Evolutionary conservation across 2,888 invertebrate genomes (phyloP).

Genomic region (Lochmaea crataegi): DNA sequence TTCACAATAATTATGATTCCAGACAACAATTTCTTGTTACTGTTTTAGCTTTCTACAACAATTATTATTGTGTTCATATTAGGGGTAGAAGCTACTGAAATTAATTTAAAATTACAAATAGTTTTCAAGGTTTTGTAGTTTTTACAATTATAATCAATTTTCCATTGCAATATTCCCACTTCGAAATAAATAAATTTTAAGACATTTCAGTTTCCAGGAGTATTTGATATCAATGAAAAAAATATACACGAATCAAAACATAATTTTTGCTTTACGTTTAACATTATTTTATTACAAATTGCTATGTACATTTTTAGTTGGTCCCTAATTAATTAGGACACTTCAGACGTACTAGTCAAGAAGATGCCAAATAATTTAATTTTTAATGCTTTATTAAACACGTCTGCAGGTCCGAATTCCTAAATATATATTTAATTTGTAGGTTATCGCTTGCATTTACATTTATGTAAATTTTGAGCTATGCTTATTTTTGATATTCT

Average conservation of each 20-base stretch:
- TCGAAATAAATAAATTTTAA: no score
- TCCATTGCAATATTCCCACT: no score
- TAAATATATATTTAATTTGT: not conserved
- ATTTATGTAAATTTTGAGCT: not conserved
- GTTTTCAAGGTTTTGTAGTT: no score
- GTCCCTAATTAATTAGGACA: not conserved
- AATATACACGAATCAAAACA: not conserved
- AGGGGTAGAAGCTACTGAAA: no score
- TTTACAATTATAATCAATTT: no score
- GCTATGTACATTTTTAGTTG: not conserved
- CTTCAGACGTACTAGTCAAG: not conserved
- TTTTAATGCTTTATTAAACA: not conserved
- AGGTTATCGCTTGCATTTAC: not conserved
- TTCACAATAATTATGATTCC: no score
- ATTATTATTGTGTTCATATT: not conserved
- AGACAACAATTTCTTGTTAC: no score
- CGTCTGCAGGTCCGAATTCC: not conserved
- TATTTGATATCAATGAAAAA: no score
- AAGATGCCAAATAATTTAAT: not conserved
- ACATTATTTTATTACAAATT: constrained; percentile 1
- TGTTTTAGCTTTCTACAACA: not conserved
- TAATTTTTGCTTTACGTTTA: not conserved
- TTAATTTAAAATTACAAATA: not conserved
- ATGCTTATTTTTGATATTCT: not conserved
- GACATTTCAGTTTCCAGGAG: no score